Percentiles rank a stretch among this genome's conserved stretches.
Evolutionary conservation across 2,888 invertebrate species (phyloP).

Genomic region (Limnephilus auricula): DNA sequence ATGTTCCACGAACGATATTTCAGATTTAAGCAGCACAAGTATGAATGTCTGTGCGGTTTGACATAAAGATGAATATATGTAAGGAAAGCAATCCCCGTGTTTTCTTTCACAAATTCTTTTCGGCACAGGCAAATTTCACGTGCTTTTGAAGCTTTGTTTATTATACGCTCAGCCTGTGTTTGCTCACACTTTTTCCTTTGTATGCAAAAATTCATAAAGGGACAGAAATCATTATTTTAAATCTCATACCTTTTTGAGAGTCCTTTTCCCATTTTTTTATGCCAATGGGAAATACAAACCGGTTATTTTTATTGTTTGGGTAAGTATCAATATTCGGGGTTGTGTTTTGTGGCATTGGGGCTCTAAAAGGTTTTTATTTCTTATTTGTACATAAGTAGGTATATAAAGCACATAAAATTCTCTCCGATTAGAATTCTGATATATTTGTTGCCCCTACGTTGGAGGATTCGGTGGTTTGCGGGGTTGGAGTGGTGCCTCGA

Average conservation of each 20-base stretch:
- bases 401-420: neutral
- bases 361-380: neutral
- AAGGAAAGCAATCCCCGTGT: slow-evolving; percentile 40
- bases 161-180: neutral
- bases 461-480: neutral
- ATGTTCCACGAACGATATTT: slow-evolving; percentile 61
- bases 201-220: neutral
- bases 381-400: neutral
- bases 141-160: slow-evolving; percentile 3
- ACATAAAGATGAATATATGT: slow-evolving; percentile 65
- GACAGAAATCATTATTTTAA: slow-evolving; percentile 2
- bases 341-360: neutral
- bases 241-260: neutral
- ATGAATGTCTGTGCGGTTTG: slow-evolving; percentile 56
- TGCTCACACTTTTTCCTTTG: slow-evolving; percentile 6
- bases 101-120: slow-evolving; percentile 24
- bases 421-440: neutral
- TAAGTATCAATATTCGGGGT: neutral
- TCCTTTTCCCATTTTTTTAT: neutral
- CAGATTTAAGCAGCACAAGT: slow-evolving; percentile 64
- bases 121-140: neutral
- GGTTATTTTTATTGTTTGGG: neutral
- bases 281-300: neutral
- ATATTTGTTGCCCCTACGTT: neutral
- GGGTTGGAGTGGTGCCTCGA: neutral